Evolutionary conservation across 2,113 vertebrate species (phyloP).

Genomic region (Muntiacus reevesi): DNA sequence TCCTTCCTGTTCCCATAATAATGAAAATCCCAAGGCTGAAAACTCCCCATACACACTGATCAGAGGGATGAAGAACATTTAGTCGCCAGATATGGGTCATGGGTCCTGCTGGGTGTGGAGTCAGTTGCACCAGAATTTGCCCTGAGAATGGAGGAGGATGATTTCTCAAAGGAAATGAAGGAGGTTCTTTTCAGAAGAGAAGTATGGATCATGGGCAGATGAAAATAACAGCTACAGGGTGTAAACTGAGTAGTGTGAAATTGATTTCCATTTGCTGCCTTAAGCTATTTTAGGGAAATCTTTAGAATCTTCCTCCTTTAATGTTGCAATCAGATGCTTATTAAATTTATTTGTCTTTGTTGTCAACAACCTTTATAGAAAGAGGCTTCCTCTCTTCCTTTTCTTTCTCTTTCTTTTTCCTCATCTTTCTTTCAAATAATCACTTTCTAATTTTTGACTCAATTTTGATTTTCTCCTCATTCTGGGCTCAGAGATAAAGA

Average conservation of each 20-base stretch:
- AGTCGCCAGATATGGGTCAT: no score
- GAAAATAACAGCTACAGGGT: background rate
- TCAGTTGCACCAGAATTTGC: background rate
- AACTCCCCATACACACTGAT: background rate
- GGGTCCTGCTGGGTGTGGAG: background rate
- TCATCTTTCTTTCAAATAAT: background rate
- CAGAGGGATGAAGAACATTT: background rate
- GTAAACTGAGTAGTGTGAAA: background rate
- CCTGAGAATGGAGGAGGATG: background rate
- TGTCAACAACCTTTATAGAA: background rate
- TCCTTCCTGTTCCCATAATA: background rate
- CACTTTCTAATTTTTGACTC: background rate
- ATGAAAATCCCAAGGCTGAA: background rate
- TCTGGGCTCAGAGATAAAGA: background rate
- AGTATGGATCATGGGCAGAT: background rate
- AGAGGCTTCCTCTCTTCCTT: background rate
- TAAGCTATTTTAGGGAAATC: background rate
- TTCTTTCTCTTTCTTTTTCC: background rate
- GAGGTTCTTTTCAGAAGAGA: background rate
- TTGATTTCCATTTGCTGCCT: background rate
- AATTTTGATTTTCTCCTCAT: background rate
- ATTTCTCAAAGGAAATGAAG: constrained; percentile 8
- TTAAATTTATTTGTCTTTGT: background rate
- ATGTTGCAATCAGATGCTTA: background rate
- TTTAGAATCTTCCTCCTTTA: background rate